Conservation (phyloP, 2,797 vertebrate genomes). For the Echiichthys vipera region DNA sequence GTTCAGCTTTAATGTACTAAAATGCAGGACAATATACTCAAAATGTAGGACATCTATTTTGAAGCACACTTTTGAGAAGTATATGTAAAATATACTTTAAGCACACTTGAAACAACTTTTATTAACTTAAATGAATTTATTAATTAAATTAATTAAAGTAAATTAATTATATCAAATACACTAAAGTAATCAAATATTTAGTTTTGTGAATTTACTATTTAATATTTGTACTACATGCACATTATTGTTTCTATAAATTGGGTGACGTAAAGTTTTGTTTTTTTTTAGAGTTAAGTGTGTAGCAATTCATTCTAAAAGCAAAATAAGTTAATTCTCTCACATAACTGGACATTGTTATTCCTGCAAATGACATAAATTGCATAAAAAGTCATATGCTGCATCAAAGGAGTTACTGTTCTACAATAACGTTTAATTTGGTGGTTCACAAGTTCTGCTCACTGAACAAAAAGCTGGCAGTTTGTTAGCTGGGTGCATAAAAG, state of each 20-base stretch:
- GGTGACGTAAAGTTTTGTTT: not conserved
- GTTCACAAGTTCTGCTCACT: constrained; percentile 77
- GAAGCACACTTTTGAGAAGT: too few relatives aligned
- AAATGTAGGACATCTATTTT: too few relatives aligned
- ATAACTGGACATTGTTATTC: not conserved
- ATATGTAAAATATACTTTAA: too few relatives aligned
- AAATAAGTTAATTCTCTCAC: not conserved
- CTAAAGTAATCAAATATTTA: not conserved
- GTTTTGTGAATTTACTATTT: not conserved
- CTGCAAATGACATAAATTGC: not conserved
- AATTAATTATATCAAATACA: too few relatives aligned
- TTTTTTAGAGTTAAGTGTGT: too few relatives aligned
- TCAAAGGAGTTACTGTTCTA: not conserved
- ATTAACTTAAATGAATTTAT: too few relatives aligned
- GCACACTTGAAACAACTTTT: not conserved
- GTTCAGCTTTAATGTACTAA: too few relatives aligned
- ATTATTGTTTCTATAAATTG: not conserved
- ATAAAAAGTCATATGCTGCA: not conserved
- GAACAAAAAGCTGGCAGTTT: constrained; percentile 85
- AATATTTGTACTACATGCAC: not conserved
- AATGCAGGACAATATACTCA: too few relatives aligned
- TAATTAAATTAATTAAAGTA: too few relatives aligned
- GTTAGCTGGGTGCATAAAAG: constrained; percentile 90
- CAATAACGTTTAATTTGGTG: constrained; percentile 30
- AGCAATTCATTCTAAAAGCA: not conserved